phyloP scores from a whole-genome alignment of 2,797 vertebrate species.

The Acanthornis magna region DNA sequence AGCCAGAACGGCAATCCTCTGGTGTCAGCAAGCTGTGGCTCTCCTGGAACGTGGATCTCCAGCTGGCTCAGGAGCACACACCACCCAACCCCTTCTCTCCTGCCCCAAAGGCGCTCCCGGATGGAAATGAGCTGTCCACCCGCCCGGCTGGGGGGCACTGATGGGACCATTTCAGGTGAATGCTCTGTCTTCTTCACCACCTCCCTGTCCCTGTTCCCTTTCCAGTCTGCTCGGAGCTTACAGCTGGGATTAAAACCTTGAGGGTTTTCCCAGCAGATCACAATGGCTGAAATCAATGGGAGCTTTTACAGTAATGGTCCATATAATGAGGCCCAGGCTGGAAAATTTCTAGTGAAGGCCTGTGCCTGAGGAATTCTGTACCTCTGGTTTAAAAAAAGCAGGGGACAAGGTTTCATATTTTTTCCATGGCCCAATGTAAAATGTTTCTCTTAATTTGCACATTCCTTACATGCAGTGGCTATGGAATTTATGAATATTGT shows the following conservation, averaged over 20 bases:
- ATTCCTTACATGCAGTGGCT: background rate
- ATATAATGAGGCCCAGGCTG: background rate
- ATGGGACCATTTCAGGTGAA: background rate
- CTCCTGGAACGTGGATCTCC: background rate
- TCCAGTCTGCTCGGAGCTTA: background rate
- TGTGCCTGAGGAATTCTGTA: background rate
- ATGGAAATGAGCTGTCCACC: background rate
- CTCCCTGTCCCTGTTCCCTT: background rate
- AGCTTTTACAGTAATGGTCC: background rate
- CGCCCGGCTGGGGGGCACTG: accelerated
- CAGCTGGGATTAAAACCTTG: background rate
- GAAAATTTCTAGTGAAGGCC: background rate
- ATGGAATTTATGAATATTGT: background rate
- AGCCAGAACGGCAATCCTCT: background rate
- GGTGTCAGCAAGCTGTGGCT: background rate
- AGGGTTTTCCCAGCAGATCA: background rate
- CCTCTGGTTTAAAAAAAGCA: background rate
- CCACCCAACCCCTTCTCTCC: background rate
- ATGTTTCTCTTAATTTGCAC: background rate
- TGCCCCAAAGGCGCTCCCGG: background rate
- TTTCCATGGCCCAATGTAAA: background rate
- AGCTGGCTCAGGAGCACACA: background rate
- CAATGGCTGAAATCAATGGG: slow-evolving; percentile 16
- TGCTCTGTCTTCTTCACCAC: background rate
- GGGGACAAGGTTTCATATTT: background rate